Base-by-base conservation (phyloP, 2,888 invertebrate species). In the Copidosoma aretas region DNA sequence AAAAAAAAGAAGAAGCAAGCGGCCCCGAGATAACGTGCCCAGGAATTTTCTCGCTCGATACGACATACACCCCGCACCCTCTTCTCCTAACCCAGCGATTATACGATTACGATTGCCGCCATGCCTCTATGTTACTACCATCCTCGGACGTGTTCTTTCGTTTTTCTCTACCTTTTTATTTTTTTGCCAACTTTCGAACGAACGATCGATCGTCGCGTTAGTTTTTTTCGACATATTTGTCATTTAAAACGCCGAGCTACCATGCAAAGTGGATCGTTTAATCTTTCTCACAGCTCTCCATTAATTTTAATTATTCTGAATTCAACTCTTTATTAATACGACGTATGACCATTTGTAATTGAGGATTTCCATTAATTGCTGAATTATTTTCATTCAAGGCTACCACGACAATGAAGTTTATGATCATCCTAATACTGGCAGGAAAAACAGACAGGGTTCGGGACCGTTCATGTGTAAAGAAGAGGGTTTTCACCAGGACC, bases 401-500 rank as follows among this genome's bases (percentile, higher is more conserved):
- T 62, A 61, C 52, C 58, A 68, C 60, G 72, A 72, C 25, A 72
- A 72, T 17, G 68, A 72, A 43, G 66, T 72, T 17, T 43, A 64
- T 25, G 70, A 72, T 24, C 66, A 71, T 43, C 32, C 32, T 32
- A 3, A 32, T 66, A 68, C 19, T 39, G 65, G 14, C 60, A 64
- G 52, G 72, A 70, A 63, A 54, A 17, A 63, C 32, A 32, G 32
- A 5, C 70, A 72, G 24, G 56, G n/a, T 0, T 46, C 3, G 25
- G 65, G 52, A 24, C 53, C n/a, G 68, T 88, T 89, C 73, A 79
- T 84, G 41, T 93, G 93, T 77, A 83, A 84, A 3, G 84, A 86
- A 22, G 92, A 92, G 82, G 94, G 93, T 24, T 91, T 91, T 73
- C 88, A 89, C 80, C 86, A 88, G 1, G 92, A 93, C 80, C 87